Percentiles rank a stretch among this genome's conserved stretches.
Evolutionary conservation across 1,140 invertebrate genomes (phyloP).

Genomic region (Berghia stephanieae): DNA sequence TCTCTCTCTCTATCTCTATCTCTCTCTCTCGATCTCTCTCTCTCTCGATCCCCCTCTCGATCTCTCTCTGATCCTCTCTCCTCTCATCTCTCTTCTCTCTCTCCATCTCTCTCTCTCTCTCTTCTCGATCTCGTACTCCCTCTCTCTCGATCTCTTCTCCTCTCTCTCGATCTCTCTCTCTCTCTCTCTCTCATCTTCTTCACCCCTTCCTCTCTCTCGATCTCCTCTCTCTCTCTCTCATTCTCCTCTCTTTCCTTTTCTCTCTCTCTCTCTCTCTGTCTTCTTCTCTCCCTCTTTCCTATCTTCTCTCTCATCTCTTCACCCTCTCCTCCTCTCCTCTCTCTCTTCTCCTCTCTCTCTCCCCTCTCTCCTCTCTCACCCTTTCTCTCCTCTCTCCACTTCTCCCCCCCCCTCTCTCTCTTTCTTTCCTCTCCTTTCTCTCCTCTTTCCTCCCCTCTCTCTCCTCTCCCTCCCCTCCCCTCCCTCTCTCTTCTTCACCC

Average conservation of each 20-base stretch:
- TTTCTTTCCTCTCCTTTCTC: conserved; percentile 15
- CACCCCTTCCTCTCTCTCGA: neutral
- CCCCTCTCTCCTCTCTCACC: neutral
- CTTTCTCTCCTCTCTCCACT: neutral
- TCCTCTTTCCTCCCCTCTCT: neutral
- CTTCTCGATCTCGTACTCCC: neutral
- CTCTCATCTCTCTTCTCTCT: neutral
- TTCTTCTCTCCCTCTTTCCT: neutral
- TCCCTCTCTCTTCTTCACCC: neutral
- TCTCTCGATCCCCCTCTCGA: conserved; percentile 11
- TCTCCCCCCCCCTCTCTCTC: conserved; percentile 17
- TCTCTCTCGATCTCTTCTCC: neutral
- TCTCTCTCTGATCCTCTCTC: neutral
- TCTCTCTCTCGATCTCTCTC: conserved; percentile 13
- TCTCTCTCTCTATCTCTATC: neutral
- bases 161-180: neutral
- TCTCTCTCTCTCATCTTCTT: neutral
- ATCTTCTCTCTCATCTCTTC: neutral
- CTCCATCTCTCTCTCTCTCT: neutral
- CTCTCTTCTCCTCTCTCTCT: neutral
- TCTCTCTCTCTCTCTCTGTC: neutral
- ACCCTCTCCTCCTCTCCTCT: neutral
- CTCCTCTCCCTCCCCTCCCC: neutral
- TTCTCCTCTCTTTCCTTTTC: neutral
- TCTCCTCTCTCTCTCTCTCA: neutral